These are phyloP conservation scores for Crenuchus spilurus DNA, from an alignment of 2,797 vertebrate species.

Conservation along the genomic window DNA sequence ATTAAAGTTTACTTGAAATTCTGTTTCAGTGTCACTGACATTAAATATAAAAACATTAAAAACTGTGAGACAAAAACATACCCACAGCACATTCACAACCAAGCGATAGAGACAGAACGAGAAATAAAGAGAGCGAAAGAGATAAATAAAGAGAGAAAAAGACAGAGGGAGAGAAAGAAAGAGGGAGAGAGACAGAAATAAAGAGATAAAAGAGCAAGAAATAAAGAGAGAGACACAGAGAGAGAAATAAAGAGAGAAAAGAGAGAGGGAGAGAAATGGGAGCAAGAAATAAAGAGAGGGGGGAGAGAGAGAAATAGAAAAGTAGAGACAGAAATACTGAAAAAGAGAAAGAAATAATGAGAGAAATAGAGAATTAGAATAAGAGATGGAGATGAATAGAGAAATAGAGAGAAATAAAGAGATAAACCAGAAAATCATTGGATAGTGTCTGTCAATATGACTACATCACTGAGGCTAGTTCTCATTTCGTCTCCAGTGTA, in stretches of 20 bases:
- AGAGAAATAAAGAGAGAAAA: neutral
- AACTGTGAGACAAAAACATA: too few species aligned
- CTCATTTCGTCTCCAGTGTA: too few species aligned
- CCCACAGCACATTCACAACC: too few species aligned
- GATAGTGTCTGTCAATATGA: too few species aligned
- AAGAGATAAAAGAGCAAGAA: neutral
- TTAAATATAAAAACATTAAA: too few species aligned
- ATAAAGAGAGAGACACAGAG: neutral
- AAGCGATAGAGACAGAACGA: neutral
- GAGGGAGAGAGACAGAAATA: neutral
- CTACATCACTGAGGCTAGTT: too few species aligned
- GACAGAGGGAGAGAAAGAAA: constrained; percentile 3
- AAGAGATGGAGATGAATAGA: neutral
- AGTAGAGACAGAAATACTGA: neutral
- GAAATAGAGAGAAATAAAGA: neutral
- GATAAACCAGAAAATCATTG: neutral
- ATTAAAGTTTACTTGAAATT: too few species aligned
- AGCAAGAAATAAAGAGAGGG: neutral
- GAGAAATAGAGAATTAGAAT: neutral
- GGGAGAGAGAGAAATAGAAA: neutral
- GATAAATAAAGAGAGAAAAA: too few species aligned
- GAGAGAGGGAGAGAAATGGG: neutral
- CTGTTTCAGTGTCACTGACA: too few species aligned
- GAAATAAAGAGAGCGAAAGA: too few species aligned
- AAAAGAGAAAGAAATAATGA: too few species aligned